Evolutionary conservation across 2,797 vertebrate species (phyloP).

Genomic region (Cetoscarus ocellatus): DNA sequence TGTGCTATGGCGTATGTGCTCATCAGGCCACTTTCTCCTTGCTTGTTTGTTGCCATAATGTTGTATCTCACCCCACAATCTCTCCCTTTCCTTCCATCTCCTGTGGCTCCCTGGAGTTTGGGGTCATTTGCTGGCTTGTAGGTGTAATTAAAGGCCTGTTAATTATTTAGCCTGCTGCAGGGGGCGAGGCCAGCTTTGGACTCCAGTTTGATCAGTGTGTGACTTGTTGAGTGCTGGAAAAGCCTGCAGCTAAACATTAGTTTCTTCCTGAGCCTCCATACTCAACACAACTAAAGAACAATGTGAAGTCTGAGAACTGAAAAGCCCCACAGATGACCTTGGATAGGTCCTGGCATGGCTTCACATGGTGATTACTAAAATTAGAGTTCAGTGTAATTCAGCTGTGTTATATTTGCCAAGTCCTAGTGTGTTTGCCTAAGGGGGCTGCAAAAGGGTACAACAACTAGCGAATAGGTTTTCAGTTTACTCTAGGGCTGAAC

Average conservation of each 20-base stretch:
- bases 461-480: too few species aligned
- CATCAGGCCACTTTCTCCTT: constrained; percentile 52
- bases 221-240: constrained; percentile 49
- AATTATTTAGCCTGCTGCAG: constrained; percentile 82
- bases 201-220: constrained; percentile 70
- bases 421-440: too few species aligned
- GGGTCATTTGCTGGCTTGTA: constrained; percentile 78
- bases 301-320: too few species aligned
- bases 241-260: constrained; percentile 42
- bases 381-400: too few species aligned
- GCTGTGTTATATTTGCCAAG: too few species aligned
- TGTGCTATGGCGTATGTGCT: constrained; percentile 43
- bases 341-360: too few species aligned
- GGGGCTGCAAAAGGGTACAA: too few species aligned
- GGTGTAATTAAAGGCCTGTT: constrained; percentile 84
- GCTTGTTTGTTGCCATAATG: constrained; percentile 46
- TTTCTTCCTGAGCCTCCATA: constrained; percentile 21
- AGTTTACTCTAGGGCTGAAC: too few species aligned
- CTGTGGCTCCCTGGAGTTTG: constrained; percentile 42
- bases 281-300: constrained; percentile 9
- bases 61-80: constrained; percentile 10
- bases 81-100: constrained; percentile 15
- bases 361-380: too few species aligned
- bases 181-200: constrained; percentile 61
- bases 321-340: too few species aligned